phyloP scores from a whole-genome alignment of 2,888 invertebrate genomes.

The Sarcophaga subvicina region DNA sequence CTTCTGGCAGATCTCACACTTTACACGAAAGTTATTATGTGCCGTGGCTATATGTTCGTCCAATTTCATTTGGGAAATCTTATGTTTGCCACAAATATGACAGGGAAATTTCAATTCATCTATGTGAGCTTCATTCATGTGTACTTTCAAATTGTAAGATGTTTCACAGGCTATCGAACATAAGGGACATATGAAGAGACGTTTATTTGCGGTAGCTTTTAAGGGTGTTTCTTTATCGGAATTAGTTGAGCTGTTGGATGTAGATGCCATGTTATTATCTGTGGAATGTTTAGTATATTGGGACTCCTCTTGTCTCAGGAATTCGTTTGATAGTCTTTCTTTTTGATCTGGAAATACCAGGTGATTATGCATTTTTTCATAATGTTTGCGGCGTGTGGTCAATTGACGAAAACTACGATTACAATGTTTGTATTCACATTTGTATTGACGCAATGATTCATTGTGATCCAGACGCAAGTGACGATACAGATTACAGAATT shows the following conservation, averaged over 20 bases:
- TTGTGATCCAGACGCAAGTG: slow-evolving; percentile 66
- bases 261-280: slow-evolving; percentile 10
- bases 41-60: slow-evolving; percentile 65
- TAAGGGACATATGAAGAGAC: slow-evolving; percentile 57
- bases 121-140: slow-evolving; percentile 56
- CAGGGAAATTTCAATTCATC: slow-evolving; percentile 64
- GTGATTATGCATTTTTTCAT: slow-evolving; percentile 62
- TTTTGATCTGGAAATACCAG: slow-evolving; percentile 32
- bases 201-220: slow-evolving; percentile 33
- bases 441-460: slow-evolving; percentile 58
- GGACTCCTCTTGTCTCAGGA: slow-evolving; percentile 52
- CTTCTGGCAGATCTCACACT: slow-evolving; percentile 63
- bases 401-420: slow-evolving; percentile 66
- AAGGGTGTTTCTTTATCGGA: not conserved
- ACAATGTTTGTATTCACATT: slow-evolving; percentile 63
- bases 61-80: slow-evolving; percentile 66
- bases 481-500: slow-evolving; percentile 65
- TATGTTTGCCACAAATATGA: slow-evolving; percentile 63
- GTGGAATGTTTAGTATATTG: slow-evolving; percentile 51
- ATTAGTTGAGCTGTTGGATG: slow-evolving; percentile 21
- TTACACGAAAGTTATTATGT: slow-evolving; percentile 59
- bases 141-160: slow-evolving; percentile 62
- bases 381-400: slow-evolving; percentile 63
- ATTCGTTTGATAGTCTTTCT: slow-evolving; percentile 52
- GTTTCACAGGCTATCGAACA: slow-evolving; percentile 60